These are phyloP conservation scores for Coleophora flavipennella DNA, from an alignment of 2,888 invertebrate genomes.

Conservation along the genomic window DNA sequence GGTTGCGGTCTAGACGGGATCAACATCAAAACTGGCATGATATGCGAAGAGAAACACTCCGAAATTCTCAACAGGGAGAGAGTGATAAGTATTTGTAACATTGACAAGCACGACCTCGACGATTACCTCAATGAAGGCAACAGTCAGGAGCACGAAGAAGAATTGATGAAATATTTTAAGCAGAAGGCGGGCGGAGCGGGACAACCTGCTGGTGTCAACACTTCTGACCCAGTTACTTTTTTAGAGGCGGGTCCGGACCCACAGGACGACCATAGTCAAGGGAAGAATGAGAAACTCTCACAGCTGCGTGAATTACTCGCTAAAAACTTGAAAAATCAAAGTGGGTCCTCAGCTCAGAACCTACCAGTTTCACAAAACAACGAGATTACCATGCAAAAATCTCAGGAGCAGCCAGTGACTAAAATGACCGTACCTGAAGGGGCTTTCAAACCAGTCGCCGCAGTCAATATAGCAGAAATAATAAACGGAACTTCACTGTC, in stretches of 20 bases:
- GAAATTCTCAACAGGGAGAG: conserved; percentile 77
- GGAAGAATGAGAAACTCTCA: conserved; percentile 78
- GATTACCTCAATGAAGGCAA: conserved; percentile 83
- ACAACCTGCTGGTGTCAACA: conserved; percentile 21
- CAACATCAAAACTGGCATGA: conserved; percentile 54
- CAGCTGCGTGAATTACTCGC: conserved; percentile 81
- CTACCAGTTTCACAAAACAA: conserved; percentile 30
- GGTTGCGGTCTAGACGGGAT: conserved; percentile 64
- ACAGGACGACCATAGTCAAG: conserved; percentile 62
- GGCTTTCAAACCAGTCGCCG: conserved; percentile 44
- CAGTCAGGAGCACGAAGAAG: conserved; percentile 88
- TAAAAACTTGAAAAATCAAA: conserved; percentile 73
- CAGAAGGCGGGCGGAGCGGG: conserved; percentile 57
- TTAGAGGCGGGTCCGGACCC: conserved; percentile 58
- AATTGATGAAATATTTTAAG: conserved; percentile 86
- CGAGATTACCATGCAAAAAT: conserved; percentile 26
- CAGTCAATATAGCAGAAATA: conserved; percentile 24
- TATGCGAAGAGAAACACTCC: conserved; percentile 63
- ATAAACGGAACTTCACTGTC: conserved; percentile 30
- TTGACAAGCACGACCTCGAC: conserved; percentile 85
- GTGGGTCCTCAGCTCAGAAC: conserved; percentile 41
- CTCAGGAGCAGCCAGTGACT: conserved; percentile 28
- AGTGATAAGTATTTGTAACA: conserved; percentile 81
- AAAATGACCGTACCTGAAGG: conserved; percentile 39
- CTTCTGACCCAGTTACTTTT: conserved; percentile 36